Conservation (phyloP, 2,888 invertebrate genomes). For the Ctenicera cuprea region DNA sequence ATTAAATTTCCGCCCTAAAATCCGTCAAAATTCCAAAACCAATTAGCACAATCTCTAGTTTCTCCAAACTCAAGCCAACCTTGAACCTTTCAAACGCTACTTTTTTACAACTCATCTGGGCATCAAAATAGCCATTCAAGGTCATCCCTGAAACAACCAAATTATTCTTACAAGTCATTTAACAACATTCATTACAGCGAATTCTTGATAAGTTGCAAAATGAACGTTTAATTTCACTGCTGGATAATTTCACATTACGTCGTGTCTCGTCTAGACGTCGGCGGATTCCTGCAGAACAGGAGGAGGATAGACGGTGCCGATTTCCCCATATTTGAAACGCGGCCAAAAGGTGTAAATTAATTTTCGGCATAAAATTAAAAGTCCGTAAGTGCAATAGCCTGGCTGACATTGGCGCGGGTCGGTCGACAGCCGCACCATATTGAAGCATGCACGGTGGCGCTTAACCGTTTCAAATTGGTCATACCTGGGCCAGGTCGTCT, state of each 20-base stretch:
- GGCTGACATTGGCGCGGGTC: slow-evolving; percentile 53
- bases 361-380: slow-evolving; percentile 48
- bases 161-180: too few relatives aligned
- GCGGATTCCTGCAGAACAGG: background rate
- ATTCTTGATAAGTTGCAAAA: background rate
- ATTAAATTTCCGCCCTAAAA: too few relatives aligned
- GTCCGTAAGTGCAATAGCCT: slow-evolving; percentile 51
- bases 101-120: too few relatives aligned
- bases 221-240: background rate
- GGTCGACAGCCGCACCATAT: slow-evolving; percentile 54
- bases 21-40: too few relatives aligned
- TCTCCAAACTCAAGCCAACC: too few relatives aligned
- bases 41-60: too few relatives aligned
- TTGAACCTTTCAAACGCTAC: too few relatives aligned
- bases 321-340: slow-evolving; percentile 36
- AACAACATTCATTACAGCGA: too few relatives aligned
- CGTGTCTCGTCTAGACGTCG: slow-evolving; percentile 17
- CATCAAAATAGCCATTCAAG: too few relatives aligned
- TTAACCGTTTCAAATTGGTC: slow-evolving; percentile 43
- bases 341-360: slow-evolving; percentile 46
- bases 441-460: slow-evolving; percentile 52
- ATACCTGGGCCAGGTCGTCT: slow-evolving; percentile 25
- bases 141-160: too few relatives aligned
- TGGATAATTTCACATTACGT: slow-evolving; percentile 13
- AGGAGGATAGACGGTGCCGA: background rate